Base-by-base conservation (phyloP, 2,797 vertebrate species). In the Chlorospingus semifuscus region DNA sequence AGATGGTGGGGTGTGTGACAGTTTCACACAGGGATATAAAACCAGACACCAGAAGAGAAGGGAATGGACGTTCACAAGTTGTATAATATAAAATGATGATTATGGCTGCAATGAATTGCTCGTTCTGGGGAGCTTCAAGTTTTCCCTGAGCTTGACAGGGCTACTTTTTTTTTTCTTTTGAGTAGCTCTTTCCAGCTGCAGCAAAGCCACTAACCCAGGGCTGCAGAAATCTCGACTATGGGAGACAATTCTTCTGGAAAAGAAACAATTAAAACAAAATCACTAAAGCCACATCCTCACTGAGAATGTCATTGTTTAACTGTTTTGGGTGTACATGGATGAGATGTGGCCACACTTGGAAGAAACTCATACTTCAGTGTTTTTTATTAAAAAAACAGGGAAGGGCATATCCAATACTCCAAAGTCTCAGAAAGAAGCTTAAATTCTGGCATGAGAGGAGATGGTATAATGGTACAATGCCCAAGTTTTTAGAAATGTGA, bases 261-360 rank as follows among this genome's bases (percentile, higher is more conserved):
- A 95, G 59, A 92, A 96, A 93, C 94, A 94, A 95, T 93, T 95
- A 78, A 88, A 96, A 83, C 76, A 92, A 86, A 91, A 83, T 95
- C 83, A 29, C 63, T 79, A 24, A 92, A 96, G 91, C 95, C 94
- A 95, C 93, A 95, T 96, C 94, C 94, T 90, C 80, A 87, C 91
- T 76, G 41, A 79, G 85, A 94, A 92, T 93, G 91, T 52, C 85
- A 91, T 88, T 93, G 87, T 94, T 93, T 86, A 79, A 86, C 91
- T 83, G 76, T 2, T 92, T 92, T 87, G 91, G 47, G 59, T 95
- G 82, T 87, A 29, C 61, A 91, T 7, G 79, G 79, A 52, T 37
- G 76, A 87, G 87, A 83, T 83, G 87, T 23, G 36, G 89, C 78
- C 61, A 26, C 57, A 36, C 57, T 90, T 91, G 70, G 89, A 91